Evolutionary conservation across 2,888 invertebrate genomes (phyloP), one percentile per base, ranked within the genome.

Genomic region (Epirrhoe alternata): DNA sequence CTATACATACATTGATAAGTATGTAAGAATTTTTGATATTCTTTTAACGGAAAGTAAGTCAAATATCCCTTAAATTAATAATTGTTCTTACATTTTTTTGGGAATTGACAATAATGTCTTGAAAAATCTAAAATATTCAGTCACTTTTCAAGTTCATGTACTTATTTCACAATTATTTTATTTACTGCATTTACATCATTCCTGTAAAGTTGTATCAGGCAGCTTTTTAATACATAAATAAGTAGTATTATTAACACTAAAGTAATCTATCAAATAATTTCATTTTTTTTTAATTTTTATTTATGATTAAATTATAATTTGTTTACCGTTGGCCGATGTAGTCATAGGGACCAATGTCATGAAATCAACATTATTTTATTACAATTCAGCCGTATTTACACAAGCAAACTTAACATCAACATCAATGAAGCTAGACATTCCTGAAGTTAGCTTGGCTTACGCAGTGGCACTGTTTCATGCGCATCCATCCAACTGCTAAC

Each of bases 301-400:
- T 53, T 54, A 16, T 31, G 12, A 24, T 0, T 53, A 53, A 10
- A 6, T 42, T 42, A 6, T 55, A 30, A 6, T 55, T 42, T 24
- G 2, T 45, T 10, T 14, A n/a, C 38, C 38, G 49, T 50, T 58
- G 51, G 38, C 50, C 12, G 17, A 42, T 73, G 68, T 65, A 61
- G 74, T 68, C 72, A 76, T 84, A 81, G 86, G 86, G 86, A 86
- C 86, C 86, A 86, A 85, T 77, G 64, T 74, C 56, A 78, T 56
- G 6, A 8, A 47, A 49, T n/a, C 14, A 45, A 35, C n/a, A 54
- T 49, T 24, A 17, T 35, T 42, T 42, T 42, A 42, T 12, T 3
- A 12, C 38, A 10, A 42, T 12, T 42, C 38, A 42, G 38, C 38
- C 38, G 38, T 42, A 12, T 42, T 42, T 42, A 42, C 38, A 12